Evolutionary conservation across 2,888 invertebrate genomes (phyloP).

Genomic region (Anodontia alba): DNA sequence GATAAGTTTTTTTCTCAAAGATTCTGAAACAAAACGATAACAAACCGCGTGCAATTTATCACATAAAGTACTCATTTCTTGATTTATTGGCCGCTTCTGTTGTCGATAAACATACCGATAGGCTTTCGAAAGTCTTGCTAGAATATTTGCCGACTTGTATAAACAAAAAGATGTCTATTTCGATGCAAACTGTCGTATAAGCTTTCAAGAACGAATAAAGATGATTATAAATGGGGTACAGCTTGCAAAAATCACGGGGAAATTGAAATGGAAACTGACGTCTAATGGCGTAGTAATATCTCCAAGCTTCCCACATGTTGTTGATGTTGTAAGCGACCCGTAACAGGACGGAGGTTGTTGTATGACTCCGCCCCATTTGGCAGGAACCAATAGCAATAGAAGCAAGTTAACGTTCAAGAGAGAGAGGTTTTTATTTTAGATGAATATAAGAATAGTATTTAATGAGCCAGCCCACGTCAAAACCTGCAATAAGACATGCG

Average conservation of each 20-base stretch:
- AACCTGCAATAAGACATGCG: no score
- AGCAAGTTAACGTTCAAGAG: no score
- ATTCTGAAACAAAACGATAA: background rate
- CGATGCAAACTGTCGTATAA: constrained; percentile 20
- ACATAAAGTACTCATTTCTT: constrained; percentile 10
- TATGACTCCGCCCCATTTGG: background rate
- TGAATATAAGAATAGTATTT: no score
- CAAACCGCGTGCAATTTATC: constrained; percentile 29
- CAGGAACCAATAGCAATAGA: no score
- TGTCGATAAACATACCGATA: constrained; percentile 49
- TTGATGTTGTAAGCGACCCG: background rate
- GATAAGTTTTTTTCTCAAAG: constrained; percentile 29
- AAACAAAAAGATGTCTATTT: constrained; percentile 20
- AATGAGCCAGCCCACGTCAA: no score
- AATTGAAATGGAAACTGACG: constrained; percentile 1
- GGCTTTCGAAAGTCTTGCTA: background rate
- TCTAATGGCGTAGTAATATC: background rate
- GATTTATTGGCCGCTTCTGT: constrained; percentile 39
- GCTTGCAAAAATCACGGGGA: constrained; percentile 22
- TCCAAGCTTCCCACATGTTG: background rate
- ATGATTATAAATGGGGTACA: background rate
- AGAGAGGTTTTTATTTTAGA: no score
- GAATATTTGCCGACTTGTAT: constrained; percentile 15
- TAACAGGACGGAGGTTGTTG: background rate
- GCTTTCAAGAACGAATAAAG: constrained; percentile 17